Evolutionary conservation across 2,797 vertebrate species (phyloP).

Genomic region (Acomys russatus): DNA sequence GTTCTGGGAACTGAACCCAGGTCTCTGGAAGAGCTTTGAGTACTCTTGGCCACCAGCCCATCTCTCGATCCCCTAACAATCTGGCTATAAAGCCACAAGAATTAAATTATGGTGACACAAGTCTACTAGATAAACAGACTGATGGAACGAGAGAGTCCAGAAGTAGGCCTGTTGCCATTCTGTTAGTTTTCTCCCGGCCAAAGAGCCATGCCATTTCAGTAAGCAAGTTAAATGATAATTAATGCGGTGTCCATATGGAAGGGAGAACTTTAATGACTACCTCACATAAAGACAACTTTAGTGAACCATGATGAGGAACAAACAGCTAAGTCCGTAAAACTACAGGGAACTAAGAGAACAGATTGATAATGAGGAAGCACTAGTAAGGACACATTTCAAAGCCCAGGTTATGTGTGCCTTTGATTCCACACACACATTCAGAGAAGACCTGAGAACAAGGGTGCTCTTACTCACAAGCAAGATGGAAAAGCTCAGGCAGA

Average conservation of each 20-base stretch:
- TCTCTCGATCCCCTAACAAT: not conserved
- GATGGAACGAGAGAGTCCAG: not conserved
- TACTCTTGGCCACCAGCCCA: not conserved
- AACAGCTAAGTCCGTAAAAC: not conserved
- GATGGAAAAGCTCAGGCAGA: not conserved
- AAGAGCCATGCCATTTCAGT: not conserved
- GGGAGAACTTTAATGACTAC: not conserved
- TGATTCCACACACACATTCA: not conserved
- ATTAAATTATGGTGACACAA: constrained; percentile 4
- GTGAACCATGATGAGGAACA: not conserved
- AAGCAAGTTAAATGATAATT: not conserved
- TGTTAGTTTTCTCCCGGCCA: not conserved
- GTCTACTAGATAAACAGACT: not conserved
- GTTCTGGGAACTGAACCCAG: not conserved
- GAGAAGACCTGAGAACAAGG: not conserved
- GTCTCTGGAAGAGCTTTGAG: not conserved
- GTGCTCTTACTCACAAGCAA: not conserved
- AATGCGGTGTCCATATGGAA: not conserved
- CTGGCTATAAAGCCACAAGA: not conserved
- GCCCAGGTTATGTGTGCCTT: not conserved
- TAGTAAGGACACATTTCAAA: not conserved
- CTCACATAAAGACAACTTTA: constrained; percentile 3
- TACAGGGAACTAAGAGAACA: not conserved
- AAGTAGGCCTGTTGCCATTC: not conserved
- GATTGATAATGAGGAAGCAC: not conserved